Percentiles rank a stretch among this genome's conserved stretches.
Conservation (phyloP, 2,888 invertebrate species). For the Phalera bucephala region DNA sequence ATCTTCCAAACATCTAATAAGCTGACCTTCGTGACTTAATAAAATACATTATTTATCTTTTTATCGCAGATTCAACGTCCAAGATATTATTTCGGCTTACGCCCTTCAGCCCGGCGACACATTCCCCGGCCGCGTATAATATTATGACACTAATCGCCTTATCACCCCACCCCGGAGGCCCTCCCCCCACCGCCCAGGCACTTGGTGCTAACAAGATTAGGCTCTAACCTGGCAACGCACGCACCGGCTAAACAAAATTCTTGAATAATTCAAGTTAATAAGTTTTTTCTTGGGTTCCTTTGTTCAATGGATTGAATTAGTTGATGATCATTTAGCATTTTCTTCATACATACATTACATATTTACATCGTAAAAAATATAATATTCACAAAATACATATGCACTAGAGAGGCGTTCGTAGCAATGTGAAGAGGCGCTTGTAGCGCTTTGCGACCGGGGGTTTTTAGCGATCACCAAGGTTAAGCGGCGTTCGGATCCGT, state of each 20-base stretch:
- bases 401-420: too few relatives aligned
- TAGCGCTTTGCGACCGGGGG: too few relatives aligned
- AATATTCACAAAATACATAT: too few relatives aligned
- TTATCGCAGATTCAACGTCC: conserved; percentile 13
- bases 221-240: conserved; percentile 15
- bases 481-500: too few relatives aligned
- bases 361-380: too few relatives aligned
- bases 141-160: conserved; percentile 37
- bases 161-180: conserved; percentile 15
- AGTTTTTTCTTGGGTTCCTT: conserved; percentile 7
- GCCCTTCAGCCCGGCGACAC: conserved; percentile 16
- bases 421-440: too few relatives aligned
- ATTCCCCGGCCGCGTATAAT: conserved; percentile 15
- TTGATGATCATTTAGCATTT: too few relatives aligned
- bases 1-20: too few relatives aligned
- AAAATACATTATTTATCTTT: conserved; percentile 14
- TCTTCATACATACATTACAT: too few relatives aligned
- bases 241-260: conserved; percentile 19
- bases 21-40: conserved; percentile 1
- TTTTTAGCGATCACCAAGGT: too few relatives aligned
- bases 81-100: conserved; percentile 17
- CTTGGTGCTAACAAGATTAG: conserved; percentile 31
- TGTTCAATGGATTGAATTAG: conserved; percentile 13
- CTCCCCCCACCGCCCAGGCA: conserved; percentile 13
- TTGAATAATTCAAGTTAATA: conserved; percentile 7